phyloP scores from a whole-genome alignment of 2,113 vertebrate species.

The Lagopus muta region DNA sequence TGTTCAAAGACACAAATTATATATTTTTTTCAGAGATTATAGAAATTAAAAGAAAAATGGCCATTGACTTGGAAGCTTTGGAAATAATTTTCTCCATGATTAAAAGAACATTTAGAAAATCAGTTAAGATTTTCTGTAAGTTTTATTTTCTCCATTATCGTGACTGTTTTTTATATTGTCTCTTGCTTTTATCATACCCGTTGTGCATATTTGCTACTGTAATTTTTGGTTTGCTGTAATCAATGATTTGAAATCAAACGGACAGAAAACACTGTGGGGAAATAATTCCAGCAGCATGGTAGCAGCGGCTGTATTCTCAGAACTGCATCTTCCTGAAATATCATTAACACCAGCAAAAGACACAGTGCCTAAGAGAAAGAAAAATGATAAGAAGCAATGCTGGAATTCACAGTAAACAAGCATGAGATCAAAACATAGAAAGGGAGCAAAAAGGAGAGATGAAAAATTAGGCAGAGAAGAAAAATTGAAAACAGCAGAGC shows the following conservation, averaged over 20 bases:
- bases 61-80: background rate
- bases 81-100: background rate
- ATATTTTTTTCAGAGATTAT: background rate
- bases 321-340: background rate
- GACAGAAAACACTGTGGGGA: background rate
- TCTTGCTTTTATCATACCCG: background rate
- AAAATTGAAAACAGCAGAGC: background rate
- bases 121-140: background rate
- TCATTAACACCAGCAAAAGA: background rate
- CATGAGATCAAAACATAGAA: background rate
- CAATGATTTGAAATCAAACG: background rate
- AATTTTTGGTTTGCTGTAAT: background rate
- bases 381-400: background rate
- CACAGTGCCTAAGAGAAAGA: background rate
- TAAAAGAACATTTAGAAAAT: background rate
- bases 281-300: background rate
- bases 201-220: background rate
- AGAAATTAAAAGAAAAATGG: background rate
- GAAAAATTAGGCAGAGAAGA: background rate
- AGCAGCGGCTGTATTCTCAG: background rate
- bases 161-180: background rate
- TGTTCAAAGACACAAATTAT: background rate
- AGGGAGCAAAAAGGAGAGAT: background rate
- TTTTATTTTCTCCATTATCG: background rate
- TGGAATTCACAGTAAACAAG: background rate